These are phyloP conservation scores for Anoncus sp. DNA, from an alignment of 2,888 invertebrate genomes.

Conservation along the genomic window DNA sequence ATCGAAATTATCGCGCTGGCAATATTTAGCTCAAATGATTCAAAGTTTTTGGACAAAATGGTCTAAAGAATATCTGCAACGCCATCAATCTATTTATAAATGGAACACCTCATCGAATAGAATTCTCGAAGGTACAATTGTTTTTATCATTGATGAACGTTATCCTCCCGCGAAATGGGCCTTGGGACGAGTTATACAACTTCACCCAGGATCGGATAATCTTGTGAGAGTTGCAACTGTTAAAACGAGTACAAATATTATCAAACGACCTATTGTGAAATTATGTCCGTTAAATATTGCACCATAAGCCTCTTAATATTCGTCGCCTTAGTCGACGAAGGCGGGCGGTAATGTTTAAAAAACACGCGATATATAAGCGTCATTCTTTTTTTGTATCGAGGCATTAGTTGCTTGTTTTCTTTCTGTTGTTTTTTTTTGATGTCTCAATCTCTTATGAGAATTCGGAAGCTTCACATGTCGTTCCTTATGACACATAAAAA, in stretches of 20 bases:
- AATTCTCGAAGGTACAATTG: neutral
- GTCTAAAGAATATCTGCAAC: slow-evolving; percentile 66
- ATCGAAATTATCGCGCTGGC: slow-evolving; percentile 69
- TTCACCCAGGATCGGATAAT: neutral
- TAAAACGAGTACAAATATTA: neutral
- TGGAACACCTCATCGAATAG: neutral
- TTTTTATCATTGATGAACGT: neutral
- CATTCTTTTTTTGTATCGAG: too few species aligned
- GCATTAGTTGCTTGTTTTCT: too few species aligned
- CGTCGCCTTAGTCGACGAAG: too few species aligned
- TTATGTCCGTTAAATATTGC: too few species aligned
- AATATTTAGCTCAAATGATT: slow-evolving; percentile 67
- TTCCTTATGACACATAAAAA: too few species aligned
- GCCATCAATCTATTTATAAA: neutral
- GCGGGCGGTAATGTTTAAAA: too few species aligned
- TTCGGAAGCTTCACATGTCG: too few species aligned
- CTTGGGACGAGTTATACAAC: neutral
- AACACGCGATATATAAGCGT: too few species aligned
- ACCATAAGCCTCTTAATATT: too few species aligned
- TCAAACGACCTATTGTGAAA: slow-evolving; percentile 3
- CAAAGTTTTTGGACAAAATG: slow-evolving; percentile 71
- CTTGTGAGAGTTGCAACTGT: slow-evolving; percentile 8
- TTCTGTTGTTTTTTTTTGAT: too few species aligned
- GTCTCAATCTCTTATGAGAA: too few species aligned
- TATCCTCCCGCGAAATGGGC: slow-evolving; percentile 3